Conservation (phyloP, 1,140 invertebrate genomes). For the Conus ventricosus region DNA sequence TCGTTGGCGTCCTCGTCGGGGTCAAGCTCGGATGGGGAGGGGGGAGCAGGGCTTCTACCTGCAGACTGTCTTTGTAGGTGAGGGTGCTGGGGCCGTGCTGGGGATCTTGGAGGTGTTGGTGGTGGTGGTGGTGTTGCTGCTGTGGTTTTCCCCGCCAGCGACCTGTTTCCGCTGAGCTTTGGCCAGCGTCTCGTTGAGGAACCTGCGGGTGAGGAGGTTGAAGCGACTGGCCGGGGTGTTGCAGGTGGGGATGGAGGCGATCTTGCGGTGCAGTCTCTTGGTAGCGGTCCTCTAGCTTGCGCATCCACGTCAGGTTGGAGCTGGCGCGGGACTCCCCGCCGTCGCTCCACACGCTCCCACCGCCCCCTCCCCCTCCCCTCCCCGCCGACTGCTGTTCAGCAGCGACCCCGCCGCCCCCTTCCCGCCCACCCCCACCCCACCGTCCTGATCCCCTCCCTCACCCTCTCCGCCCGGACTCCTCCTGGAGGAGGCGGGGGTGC, state of each 20-base stretch:
- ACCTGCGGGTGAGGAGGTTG: not conserved
- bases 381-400: not conserved
- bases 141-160: not conserved
- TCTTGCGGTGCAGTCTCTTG: slow-evolving; percentile 57
- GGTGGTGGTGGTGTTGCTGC: not conserved
- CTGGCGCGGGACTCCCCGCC: not conserved
- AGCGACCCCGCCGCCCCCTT: not conserved
- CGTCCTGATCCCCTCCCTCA: not conserved
- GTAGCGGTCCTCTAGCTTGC: slow-evolving; percentile 55
- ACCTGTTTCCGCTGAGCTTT: not conserved
- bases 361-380: not conserved
- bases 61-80: not conserved
- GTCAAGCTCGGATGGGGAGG: not conserved
- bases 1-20: too few relatives aligned
- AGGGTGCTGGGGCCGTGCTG: not conserved
- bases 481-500: not conserved
- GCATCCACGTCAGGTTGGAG: slow-evolving; percentile 55
- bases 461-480: not conserved
- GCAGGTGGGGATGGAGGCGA: slow-evolving; percentile 34
- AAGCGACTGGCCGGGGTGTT: not conserved
- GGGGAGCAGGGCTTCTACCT: not conserved
- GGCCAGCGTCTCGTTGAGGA: not conserved
- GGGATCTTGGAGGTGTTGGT: not conserved
- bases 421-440: not conserved
- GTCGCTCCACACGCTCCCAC: not conserved